Percentiles rank a stretch among this genome's conserved stretches.
Evolutionary conservation across 2,797 vertebrate genomes (phyloP).

Genomic region (Cirrhinus molitorella): DNA sequence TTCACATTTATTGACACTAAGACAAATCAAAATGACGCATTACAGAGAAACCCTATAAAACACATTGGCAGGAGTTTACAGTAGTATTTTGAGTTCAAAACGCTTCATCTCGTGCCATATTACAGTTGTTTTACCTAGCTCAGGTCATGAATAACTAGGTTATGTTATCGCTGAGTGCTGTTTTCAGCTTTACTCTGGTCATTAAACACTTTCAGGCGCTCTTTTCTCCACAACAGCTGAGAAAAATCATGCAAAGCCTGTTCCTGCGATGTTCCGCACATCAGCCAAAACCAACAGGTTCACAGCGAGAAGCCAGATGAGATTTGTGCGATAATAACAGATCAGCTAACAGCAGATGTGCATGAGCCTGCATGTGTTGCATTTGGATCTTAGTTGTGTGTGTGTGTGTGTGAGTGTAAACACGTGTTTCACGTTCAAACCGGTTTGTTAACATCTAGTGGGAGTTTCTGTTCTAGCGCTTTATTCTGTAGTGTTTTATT

Average conservation of each 20-base stretch:
- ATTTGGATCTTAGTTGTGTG: not conserved
- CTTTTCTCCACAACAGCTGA: not conserved
- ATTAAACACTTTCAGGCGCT: not conserved
- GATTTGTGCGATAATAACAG: not conserved
- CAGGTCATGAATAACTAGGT: not conserved
- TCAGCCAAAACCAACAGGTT: not conserved
- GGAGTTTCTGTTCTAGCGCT: not conserved
- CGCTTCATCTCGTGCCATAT: not conserved
- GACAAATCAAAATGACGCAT: not conserved
- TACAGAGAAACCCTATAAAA: not conserved
- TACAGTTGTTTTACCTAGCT: not conserved
- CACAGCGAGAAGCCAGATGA: not conserved
- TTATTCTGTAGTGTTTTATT: not conserved
- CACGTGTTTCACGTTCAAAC: not conserved
- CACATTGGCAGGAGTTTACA: not conserved
- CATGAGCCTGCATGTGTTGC: not conserved
- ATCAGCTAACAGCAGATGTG: slow-evolving; percentile 13
- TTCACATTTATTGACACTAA: not conserved
- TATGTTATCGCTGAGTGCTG: not conserved
- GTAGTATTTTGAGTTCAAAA: not conserved
- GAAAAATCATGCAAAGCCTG: not conserved
- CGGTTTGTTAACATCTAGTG: not conserved
- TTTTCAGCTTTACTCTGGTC: not conserved
- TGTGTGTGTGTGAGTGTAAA: not conserved
- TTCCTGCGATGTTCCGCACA: slow-evolving; percentile 18